Conservation (phyloP, 1,140 invertebrate genomes). For the Drosophila watanabei region DNA sequence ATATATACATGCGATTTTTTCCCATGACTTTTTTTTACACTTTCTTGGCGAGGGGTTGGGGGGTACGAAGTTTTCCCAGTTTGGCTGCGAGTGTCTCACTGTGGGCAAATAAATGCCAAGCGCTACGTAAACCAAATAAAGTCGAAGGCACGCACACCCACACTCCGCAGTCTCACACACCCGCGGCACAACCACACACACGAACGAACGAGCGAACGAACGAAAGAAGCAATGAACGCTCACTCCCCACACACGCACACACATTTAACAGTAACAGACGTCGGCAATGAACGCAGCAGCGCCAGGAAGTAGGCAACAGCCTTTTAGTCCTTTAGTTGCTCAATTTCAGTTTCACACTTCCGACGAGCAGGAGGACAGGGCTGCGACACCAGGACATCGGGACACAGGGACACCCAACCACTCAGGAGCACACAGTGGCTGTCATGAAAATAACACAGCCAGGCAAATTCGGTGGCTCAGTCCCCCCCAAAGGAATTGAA, state of each 20-base stretch:
- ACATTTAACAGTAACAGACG: slow-evolving; percentile 81
- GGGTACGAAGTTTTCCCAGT: slow-evolving; percentile 61
- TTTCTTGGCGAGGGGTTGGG: slow-evolving; percentile 2
- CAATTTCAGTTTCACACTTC: slow-evolving; percentile 85
- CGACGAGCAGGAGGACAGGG: slow-evolving; percentile 48
- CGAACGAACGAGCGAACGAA: neutral
- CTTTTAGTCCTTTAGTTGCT: slow-evolving; percentile 85
- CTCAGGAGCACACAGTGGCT: slow-evolving; percentile 17
- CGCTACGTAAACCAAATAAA: slow-evolving; percentile 83
- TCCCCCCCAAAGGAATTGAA: neutral
- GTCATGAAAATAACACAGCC: slow-evolving; percentile 16
- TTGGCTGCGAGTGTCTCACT: slow-evolving; percentile 66
- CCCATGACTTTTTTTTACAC: slow-evolving; percentile 7
- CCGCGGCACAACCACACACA: slow-evolving; percentile 26
- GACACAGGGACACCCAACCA: slow-evolving; percentile 21
- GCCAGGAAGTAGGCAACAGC: slow-evolving; percentile 74
- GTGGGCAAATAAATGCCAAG: slow-evolving; percentile 83
- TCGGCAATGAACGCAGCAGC: slow-evolving; percentile 76
- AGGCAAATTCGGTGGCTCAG: slow-evolving; percentile 8
- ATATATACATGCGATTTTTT: slow-evolving; percentile 50
- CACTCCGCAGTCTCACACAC: slow-evolving; percentile 20
- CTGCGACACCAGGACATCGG: slow-evolving; percentile 36
- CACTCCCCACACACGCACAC: slow-evolving; percentile 51
- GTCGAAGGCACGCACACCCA: slow-evolving; percentile 71
- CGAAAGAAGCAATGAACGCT: slow-evolving; percentile 7